Evolutionary conservation across 2,888 invertebrate species (phyloP).

Genomic region (Pachymerium ferrugineum): DNA sequence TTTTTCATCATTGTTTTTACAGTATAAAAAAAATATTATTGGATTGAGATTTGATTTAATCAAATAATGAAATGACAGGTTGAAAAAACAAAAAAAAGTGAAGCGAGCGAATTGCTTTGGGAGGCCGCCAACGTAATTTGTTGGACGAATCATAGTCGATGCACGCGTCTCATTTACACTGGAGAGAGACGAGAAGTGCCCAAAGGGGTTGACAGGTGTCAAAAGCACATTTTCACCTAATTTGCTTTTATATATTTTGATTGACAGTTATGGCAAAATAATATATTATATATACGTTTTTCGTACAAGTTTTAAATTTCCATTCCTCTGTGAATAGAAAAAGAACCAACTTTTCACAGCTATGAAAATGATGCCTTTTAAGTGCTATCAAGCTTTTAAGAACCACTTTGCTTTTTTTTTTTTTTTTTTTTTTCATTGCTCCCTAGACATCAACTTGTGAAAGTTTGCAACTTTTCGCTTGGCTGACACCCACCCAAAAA

Average conservation of each 20-base stretch:
- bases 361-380: conserved; percentile 5
- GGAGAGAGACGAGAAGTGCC: neutral
- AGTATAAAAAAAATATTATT: neutral
- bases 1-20: too few relatives aligned
- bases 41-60: neutral
- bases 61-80: neutral
- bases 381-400: conserved; percentile 3
- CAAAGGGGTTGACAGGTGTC: conserved; percentile 8
- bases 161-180: neutral
- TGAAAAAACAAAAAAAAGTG: neutral
- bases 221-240: neutral
- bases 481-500: neutral
- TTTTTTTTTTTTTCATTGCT: conserved; percentile 4
- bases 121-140: conserved; percentile 6
- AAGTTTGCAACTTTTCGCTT: conserved; percentile 7
- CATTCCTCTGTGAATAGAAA: neutral
- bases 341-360: neutral
- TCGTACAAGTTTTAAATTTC: neutral
- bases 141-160: neutral
- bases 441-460: conserved; percentile 8
- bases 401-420: conserved; percentile 3
- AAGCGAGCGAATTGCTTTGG: neutral
- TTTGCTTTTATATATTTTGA: neutral
- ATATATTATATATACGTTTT: neutral
- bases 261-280: too few relatives aligned